Evolutionary conservation across 2,113 vertebrate genomes (phyloP).

Genomic region (Percina caprodes): DNA sequence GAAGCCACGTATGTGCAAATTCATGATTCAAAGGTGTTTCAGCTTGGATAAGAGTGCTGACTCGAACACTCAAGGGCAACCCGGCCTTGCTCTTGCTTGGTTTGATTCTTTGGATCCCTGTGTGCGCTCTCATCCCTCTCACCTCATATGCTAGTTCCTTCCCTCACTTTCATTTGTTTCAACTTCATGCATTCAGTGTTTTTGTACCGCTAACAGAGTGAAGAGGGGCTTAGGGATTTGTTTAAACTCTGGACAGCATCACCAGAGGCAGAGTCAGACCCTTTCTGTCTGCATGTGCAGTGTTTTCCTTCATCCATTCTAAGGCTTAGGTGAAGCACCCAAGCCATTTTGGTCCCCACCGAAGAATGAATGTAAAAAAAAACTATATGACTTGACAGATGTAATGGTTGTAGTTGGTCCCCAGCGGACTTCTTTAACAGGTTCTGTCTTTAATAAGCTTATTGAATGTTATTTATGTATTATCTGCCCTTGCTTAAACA

Average conservation of each 20-base stretch:
- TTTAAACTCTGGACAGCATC: conserved; percentile 45
- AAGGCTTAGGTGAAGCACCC: too few species aligned
- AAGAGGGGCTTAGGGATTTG: conserved; percentile 36
- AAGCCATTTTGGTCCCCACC: too few species aligned
- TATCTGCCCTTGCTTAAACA: too few species aligned
- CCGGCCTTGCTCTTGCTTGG: not conserved
- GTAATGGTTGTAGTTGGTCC: too few species aligned
- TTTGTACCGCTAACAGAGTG: conserved; percentile 44
- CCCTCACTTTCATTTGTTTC: conserved; percentile 27
- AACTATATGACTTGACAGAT: too few species aligned
- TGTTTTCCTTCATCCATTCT: too few species aligned
- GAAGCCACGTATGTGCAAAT: conserved; percentile 18
- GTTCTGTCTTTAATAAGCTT: too few species aligned
- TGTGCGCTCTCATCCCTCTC: conserved; percentile 23
- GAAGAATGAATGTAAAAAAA: too few species aligned
- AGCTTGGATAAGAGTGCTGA: not conserved
- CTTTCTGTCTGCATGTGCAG: conserved; percentile 11
- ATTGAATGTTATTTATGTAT: too few species aligned
- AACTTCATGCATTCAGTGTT: conserved; percentile 19
- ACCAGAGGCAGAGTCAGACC: conserved; percentile 13
- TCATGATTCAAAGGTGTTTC: conserved; percentile 4
- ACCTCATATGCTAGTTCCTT: conserved; percentile 2
- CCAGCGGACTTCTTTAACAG: too few species aligned
- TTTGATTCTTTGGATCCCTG: conserved; percentile 27
- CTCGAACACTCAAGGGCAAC: conserved; percentile 26